Percentiles rank a stretch among this genome's conserved stretches.
Evolutionary conservation across 2,888 invertebrate species (phyloP).

Genomic region (Aphidius colemani): DNA sequence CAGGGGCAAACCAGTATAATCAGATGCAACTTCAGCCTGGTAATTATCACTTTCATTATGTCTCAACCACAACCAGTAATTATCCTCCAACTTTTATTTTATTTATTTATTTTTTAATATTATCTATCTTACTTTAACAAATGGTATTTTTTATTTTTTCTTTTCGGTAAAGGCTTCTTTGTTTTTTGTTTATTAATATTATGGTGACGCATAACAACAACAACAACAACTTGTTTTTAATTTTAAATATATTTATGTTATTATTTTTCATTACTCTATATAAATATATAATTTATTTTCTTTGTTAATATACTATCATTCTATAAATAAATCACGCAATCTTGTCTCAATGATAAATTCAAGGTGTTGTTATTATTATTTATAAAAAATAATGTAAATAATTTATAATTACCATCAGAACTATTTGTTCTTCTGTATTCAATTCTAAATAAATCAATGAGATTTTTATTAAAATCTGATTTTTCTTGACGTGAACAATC

Average conservation of each 20-base stretch:
- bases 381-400: neutral
- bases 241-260: neutral
- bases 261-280: neutral
- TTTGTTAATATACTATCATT: neutral
- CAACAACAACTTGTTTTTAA: neutral
- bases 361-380: neutral
- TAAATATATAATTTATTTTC: neutral
- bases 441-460: slow-evolving; percentile 82
- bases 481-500: slow-evolving; percentile 77
- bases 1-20: slow-evolving; percentile 26
- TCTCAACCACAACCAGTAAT: slow-evolving; percentile 40
- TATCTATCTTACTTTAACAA: slow-evolving; percentile 15
- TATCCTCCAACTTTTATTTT: slow-evolving; percentile 31
- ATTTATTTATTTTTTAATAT: slow-evolving; percentile 19
- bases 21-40: slow-evolving; percentile 33
- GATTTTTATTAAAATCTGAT: slow-evolving; percentile 79
- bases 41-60: slow-evolving; percentile 44
- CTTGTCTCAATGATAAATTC: neutral
- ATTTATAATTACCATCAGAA: slow-evolving; percentile 47
- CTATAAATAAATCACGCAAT: slow-evolving; percentile 8
- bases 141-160: slow-evolving; percentile 19
- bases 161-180: slow-evolving; percentile 11
- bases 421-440: slow-evolving; percentile 66
- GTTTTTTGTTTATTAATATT: neutral
- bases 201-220: slow-evolving; percentile 3